Base-by-base conservation (phyloP, 2,113 vertebrate species). In the Lepus timidus region DNA sequence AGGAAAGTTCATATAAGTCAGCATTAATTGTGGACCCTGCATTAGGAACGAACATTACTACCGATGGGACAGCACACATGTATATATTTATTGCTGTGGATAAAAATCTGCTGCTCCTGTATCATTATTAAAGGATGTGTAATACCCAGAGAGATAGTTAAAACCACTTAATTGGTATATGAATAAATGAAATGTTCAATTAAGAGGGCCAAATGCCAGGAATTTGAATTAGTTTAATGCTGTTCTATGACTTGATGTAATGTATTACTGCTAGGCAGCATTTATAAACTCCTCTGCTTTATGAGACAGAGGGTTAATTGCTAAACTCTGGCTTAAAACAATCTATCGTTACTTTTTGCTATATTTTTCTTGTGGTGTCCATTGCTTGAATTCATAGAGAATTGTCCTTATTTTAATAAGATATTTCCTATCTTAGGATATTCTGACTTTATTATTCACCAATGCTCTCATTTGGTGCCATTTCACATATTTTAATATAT, bases 111-210 rank as follows among this genome's bases (percentile, higher is more conserved):
- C n/a, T 82, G 31, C 85, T 81, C 52, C 89, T 83, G 22, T 89
- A 61, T 91, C 78, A 91, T 93, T 86, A 81, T 85, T 94, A 95
- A 76, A 93, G 49, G 17, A 90, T 91, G 67, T 93, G 64, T 93
- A 75, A 90, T 44, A 76, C 20, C 31, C 61, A 78, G 49, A 95
- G 75, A 96, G 61, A 49, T 73, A 76, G 85, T 95, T 90, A 88
- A 95, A 85, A 19, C 27, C 64, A 81, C 19, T 68, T 89, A 94
- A 94, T 91, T 96, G 92, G 67, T 3, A 81, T 85, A 88, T 61
- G 78, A 95, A 95, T 95, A 89, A 95, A 75, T 95, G 55, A 88
- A 89, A 79, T 79, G 36, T 86, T 95, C 65, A 92, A 14, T 94
- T 93, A 95, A 82, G 83, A 88, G n/a, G 68, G 39, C 85, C 92